Conservation (phyloP, 2,797 vertebrate genomes). For the Sebastes itinus region DNA sequence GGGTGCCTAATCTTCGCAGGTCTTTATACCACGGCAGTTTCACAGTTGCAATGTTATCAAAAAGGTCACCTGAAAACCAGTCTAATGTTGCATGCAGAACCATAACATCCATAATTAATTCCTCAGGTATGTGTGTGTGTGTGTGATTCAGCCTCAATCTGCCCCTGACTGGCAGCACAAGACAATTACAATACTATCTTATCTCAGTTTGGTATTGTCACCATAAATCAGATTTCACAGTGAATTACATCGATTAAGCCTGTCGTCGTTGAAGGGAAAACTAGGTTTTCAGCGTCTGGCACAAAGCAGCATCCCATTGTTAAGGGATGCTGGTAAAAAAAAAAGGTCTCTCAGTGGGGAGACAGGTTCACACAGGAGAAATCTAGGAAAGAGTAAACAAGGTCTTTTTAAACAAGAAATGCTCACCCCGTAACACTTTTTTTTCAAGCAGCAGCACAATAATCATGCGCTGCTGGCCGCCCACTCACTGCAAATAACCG, state of each 20-base stretch:
- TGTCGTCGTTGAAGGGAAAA: constrained; percentile 9
- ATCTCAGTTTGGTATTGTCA: constrained; percentile 50
- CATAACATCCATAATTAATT: constrained; percentile 3
- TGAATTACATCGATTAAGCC: constrained; percentile 46
- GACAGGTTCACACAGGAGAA: not conserved
- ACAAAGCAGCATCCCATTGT: not conserved
- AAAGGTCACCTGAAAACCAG: not conserved
- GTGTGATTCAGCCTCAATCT: not conserved
- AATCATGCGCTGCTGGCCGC: constrained; percentile 37
- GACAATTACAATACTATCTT: constrained; percentile 49
- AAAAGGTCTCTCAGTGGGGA: not conserved
- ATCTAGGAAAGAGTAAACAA: constrained; percentile 30
- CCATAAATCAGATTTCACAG: constrained; percentile 63
- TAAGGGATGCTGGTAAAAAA: not conserved
- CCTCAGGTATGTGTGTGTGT: not conserved
- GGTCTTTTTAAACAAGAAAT: constrained; percentile 15
- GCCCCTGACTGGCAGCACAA: constrained; percentile 26
- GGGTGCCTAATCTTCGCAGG: too few species aligned
- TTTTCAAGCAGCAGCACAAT: constrained; percentile 8
- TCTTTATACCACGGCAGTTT: not conserved
- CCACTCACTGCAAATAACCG: constrained; percentile 46
- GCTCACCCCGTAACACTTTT: not conserved
- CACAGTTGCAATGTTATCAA: not conserved
- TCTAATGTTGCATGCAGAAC: not conserved
- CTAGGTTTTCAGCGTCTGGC: constrained; percentile 5